Evolutionary conservation across 2,113 vertebrate species (phyloP).

Genomic region (Narcine bancroftii): DNA sequence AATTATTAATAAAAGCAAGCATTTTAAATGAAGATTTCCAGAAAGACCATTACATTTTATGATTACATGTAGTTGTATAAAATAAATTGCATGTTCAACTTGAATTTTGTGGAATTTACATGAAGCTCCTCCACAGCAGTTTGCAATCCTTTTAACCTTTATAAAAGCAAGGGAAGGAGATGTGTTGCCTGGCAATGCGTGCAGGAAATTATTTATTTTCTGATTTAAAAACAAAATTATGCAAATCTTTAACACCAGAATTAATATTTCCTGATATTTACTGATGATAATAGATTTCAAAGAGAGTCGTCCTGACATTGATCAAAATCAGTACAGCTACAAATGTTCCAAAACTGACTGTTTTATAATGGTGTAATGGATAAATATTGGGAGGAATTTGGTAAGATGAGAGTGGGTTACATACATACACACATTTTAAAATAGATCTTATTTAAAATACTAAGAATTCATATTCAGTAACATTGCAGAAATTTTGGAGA

Average conservation of each 20-base stretch:
- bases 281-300: background rate
- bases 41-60: background rate
- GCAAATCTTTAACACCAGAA: background rate
- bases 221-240: constrained; percentile 3
- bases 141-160: background rate
- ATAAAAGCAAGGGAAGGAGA: background rate
- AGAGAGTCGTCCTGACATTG: background rate
- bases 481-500: too few species aligned
- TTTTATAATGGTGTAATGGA: too few species aligned
- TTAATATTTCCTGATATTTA: background rate
- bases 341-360: background rate
- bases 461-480: too few species aligned
- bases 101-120: background rate
- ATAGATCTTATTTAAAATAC: too few species aligned
- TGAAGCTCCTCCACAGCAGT: background rate
- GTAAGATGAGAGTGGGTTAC: too few species aligned
- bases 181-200: background rate
- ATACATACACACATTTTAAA: too few species aligned
- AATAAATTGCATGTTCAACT: background rate
- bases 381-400: too few species aligned
- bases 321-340: background rate
- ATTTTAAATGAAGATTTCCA: background rate
- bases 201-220: constrained; percentile 7
- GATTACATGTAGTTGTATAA: background rate
- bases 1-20: background rate